Base-by-base conservation (phyloP, 2,888 invertebrate genomes). In the Neoaliturus tenellus region DNA sequence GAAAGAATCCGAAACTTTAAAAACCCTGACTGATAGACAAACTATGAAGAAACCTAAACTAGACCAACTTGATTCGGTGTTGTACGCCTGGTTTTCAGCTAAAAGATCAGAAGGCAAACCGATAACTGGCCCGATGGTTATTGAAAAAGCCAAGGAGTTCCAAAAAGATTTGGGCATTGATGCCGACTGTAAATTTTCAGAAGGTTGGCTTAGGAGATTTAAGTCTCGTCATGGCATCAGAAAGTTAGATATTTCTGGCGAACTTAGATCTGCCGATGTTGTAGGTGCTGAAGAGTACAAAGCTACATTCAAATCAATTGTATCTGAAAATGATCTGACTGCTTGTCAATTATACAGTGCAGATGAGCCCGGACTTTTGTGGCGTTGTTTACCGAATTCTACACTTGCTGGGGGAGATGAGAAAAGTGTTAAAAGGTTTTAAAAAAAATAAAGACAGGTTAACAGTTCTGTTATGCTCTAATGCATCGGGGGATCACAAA, bases 231-330 rank as follows among this genome's bases (percentile, higher is more conserved):
- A 51, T 67, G 75, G 78, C 25, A 6, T 81, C 6, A 44, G 69
- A 55, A 14, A 51, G 58, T 44, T 73, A 33, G 62, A 58, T 44
- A 48, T 85, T 17, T 31, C 23, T 23, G 82, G 84, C 23, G 51
- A 85, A 82, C 71, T 39, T 39, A 39, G 75, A 39, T 85, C 84
- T 39, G 67, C 55, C 69, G 73, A 85, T 78, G 44, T 44, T 48
- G 62, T 69, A 17, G 51, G 0, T 28, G 82, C 41, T 20, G 39
- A 82, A 41, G 69, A 44, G 14, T 83, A 48, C 78, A 85, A 83
- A 85, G 31, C 73, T 73, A 55, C 17, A 33, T 78, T 83, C 81
- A 14, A 81, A 80, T 14, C 28, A 14, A 20, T 62, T 28, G 58
- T 85, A 75, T 12, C 58, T 28, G 78, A 81, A 73, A 5, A 75